Evolutionary conservation across 2,797 vertebrate genomes (phyloP), one percentile per base, ranked within the genome.

Genomic region (Microctenopoma stevenorrisi): DNA sequence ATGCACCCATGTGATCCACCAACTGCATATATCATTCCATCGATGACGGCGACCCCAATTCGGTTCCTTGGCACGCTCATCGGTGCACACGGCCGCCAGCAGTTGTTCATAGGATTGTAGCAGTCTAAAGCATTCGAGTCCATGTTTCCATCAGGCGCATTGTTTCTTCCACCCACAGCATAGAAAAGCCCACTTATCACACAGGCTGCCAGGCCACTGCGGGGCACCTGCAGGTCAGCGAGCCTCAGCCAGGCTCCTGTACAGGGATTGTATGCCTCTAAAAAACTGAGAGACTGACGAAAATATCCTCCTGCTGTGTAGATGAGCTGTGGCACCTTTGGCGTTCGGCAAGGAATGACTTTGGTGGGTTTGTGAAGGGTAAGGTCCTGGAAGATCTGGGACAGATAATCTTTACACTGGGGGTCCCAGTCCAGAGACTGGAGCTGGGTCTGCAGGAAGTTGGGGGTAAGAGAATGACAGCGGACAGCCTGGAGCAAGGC

Each of bases 71-170:
- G 95, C 0, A 98, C 95, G 0, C 96, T 97, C 97, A 98, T 97
- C 1, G 96, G 91, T 0, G 96, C 92, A 1, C 97, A 98, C 0
- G 96, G 95, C 0, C 95, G 92, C 97, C 97, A 98, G 74, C 93
- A 95, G 89, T 98, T 95, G 86, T 96, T 98, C 95, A 99, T 96
- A 26, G 97, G 97, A 74, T 98, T 98, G 89, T 97, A 98, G 67
- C 96, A 97, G 68, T 98, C 97, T 73, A 98, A 76, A 1, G 96
- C 91, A 0, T 90, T 95, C 0, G 97, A 97, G 88, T 98, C 97
- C 85, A 95, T 96, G 91, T 98, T 98, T 16, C 97, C 97, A 0
- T 98, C 96, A 0, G 96, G 96, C 0, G 96, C 96, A 4, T 98
- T 98, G 77, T 99, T 99, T 13, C 97, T 85, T 0, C 97, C 97